Evolutionary conservation across 2,888 invertebrate species (phyloP).

Genomic region (Tenthredo notha): DNA sequence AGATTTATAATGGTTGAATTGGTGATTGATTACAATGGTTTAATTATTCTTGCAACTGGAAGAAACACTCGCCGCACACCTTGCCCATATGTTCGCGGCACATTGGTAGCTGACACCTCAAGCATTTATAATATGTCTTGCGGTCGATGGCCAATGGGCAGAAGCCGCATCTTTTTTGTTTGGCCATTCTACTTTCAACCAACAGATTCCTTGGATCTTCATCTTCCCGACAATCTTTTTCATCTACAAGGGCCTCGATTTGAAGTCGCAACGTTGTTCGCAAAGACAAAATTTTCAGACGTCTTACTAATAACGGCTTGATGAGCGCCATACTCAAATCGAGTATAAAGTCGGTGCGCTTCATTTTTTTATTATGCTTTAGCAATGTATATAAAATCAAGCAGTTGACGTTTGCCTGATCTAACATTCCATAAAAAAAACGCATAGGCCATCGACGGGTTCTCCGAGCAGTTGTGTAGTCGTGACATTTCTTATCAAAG

Average conservation of each 20-base stretch:
- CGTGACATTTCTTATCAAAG: background rate
- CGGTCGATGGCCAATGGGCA: conserved; percentile 25
- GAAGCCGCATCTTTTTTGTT: conserved; percentile 52
- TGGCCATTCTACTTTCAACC: conserved; percentile 44
- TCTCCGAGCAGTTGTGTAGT: too few species aligned
- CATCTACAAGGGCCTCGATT: background rate
- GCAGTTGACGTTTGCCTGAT: too few species aligned
- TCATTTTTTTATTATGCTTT: too few species aligned
- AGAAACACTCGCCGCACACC: conserved; percentile 48
- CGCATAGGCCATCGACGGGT: too few species aligned
- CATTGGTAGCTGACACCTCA: too few species aligned
- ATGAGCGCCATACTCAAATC: too few species aligned
- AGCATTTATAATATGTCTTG: conserved; percentile 23
- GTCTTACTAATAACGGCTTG: too few species aligned
- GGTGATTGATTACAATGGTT: background rate
- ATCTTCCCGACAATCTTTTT: conserved; percentile 45
- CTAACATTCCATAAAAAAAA: too few species aligned
- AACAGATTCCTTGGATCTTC: conserved; percentile 45
- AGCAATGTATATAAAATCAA: too few species aligned
- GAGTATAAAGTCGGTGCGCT: too few species aligned
- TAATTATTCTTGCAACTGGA: conserved; percentile 6
- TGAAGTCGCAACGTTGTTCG: background rate
- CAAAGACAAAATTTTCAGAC: background rate
- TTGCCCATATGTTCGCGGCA: conserved; percentile 44
- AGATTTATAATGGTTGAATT: background rate